phyloP scores from a whole-genome alignment of 2,888 invertebrate genomes.

The Cephonodes hylas region DNA sequence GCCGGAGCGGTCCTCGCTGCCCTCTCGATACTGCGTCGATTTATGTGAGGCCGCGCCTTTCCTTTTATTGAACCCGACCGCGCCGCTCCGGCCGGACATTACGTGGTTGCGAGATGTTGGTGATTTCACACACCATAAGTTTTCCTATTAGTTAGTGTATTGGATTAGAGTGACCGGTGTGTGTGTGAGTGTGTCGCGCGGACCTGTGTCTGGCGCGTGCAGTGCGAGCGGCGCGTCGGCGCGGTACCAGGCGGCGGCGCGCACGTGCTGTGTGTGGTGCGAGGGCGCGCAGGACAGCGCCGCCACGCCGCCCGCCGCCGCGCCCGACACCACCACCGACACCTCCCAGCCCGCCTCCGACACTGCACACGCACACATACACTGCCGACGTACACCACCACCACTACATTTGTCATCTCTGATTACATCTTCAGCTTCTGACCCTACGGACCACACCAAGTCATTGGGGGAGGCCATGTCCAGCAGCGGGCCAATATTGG shows the following conservation, averaged over 20 bases:
- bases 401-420: too few species aligned
- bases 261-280: conserved; percentile 26
- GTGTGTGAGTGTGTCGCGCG: conserved; percentile 37
- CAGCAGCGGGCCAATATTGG: too few species aligned
- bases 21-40: conserved; percentile 20
- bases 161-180: neutral
- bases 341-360: conserved; percentile 4
- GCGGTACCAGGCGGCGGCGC: conserved; percentile 53
- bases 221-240: conserved; percentile 44
- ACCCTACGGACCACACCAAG: too few species aligned
- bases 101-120: neutral
- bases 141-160: neutral
- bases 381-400: too few species aligned
- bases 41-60: conserved; percentile 43
- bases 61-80: conserved; percentile 20
- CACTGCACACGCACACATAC: conserved; percentile 3
- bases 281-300: conserved; percentile 46
- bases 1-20: conserved; percentile 17
- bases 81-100: neutral
- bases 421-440: too few species aligned
- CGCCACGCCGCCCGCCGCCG: conserved; percentile 52
- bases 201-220: conserved; percentile 81
- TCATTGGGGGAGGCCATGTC: too few species aligned
- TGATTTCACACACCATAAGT: neutral
- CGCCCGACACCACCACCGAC: conserved; percentile 45